Conservation (phyloP, 2,888 invertebrate genomes). For the Plagiodera versicolora region DNA sequence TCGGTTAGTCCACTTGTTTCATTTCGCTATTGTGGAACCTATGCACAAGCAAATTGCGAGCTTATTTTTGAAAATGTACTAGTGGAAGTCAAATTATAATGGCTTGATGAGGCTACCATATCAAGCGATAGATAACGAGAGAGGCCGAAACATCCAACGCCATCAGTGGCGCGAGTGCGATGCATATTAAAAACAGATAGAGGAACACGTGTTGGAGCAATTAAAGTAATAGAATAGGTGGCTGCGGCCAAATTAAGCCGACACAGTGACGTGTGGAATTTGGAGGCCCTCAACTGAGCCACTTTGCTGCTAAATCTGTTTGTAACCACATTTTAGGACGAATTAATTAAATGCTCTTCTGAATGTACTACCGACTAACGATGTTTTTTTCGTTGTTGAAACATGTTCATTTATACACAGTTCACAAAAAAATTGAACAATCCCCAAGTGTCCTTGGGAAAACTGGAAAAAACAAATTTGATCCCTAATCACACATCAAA, state of each 20-base stretch:
- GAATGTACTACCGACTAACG: not conserved
- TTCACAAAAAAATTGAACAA: too few relatives aligned
- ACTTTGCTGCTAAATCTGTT: conserved; percentile 2
- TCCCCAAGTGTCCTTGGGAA: too few relatives aligned
- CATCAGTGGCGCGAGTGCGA: conserved; percentile 39
- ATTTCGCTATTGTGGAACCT: not conserved
- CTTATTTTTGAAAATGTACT: conserved; percentile 45
- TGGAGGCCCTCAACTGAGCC: not conserved
- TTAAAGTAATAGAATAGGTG: conserved; percentile 50
- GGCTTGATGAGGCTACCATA: conserved; percentile 45
- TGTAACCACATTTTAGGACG: not conserved
- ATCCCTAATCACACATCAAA: too few relatives aligned
- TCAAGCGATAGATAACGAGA: conserved; percentile 46
- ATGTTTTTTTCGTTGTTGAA: too few relatives aligned
- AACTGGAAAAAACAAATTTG: too few relatives aligned
- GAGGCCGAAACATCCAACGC: conserved; percentile 36
- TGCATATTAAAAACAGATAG: conserved; percentile 48
- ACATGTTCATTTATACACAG: too few relatives aligned
- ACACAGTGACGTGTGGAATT: conserved; percentile 17
- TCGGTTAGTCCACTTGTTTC: too few relatives aligned
- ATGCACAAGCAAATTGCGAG: not conserved
- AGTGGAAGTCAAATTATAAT: conserved; percentile 48
- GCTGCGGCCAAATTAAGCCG: conserved; percentile 40
- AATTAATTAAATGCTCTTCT: not conserved
- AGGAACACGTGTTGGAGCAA: conserved; percentile 50